phyloP scores from a whole-genome alignment of 1,140 invertebrate species.

The Leguminivora glycinivorella region DNA sequence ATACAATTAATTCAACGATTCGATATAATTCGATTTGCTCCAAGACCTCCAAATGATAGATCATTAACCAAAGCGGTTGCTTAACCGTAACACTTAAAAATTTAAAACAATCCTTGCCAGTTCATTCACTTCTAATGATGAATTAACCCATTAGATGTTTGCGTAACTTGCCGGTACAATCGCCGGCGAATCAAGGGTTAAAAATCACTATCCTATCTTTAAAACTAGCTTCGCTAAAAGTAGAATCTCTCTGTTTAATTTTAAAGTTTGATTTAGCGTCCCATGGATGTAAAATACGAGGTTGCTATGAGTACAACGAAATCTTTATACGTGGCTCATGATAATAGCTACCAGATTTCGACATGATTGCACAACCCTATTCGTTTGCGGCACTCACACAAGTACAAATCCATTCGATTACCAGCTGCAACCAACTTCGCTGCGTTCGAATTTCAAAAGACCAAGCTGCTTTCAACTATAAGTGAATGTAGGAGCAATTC shows the following conservation, averaged over 20 bases:
- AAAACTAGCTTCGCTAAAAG: neutral
- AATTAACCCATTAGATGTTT: constrained; percentile 25
- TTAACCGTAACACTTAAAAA: constrained; percentile 10
- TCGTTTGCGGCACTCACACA: constrained; percentile 51
- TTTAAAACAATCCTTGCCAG: constrained; percentile 24
- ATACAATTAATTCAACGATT: neutral
- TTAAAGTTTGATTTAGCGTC: neutral
- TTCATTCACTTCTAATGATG: constrained; percentile 25
- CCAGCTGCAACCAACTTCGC: constrained; percentile 43
- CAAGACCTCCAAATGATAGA: constrained; percentile 3
- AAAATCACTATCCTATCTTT: neutral
- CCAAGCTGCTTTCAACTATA: constrained; percentile 38
- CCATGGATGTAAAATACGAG: neutral
- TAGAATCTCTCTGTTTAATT: neutral
- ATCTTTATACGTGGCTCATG: constrained; percentile 38
- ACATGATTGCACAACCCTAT: constrained; percentile 64
- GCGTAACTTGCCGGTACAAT: constrained; percentile 14
- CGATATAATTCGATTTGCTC: neutral
- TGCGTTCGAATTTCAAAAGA: neutral
- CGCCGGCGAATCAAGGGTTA: neutral
- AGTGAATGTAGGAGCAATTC: constrained; percentile 26
- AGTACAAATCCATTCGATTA: constrained; percentile 53
- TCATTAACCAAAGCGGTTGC: constrained; percentile 19
- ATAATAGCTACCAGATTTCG: constrained; percentile 47
- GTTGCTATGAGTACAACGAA: neutral